Base-by-base conservation (phyloP, 2,888 invertebrate genomes). In the Melieria omissa region DNA sequence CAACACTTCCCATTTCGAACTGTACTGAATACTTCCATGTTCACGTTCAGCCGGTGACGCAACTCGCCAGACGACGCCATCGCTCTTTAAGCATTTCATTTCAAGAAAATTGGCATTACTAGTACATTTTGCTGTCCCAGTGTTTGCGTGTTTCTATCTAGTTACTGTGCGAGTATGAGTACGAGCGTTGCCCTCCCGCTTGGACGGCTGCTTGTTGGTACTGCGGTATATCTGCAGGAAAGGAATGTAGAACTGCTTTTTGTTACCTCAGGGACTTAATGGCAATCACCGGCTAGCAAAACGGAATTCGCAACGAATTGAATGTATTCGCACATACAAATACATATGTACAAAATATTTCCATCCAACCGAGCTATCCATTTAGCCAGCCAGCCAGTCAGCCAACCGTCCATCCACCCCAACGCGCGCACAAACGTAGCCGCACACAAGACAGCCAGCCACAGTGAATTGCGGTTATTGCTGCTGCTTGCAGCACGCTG, bases 51-150 rank as follows among this genome's bases (percentile, higher is more conserved):
- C 65, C 45, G 46, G 70, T 67, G 74, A 62, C 66, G 66, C 45
- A 66, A 42, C 46, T 57, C 55, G 29, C 72, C 74, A 75, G 70
- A 67, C 78, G 29, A 29, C 29, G 29, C 29, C 29, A 75, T 80
- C 76, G 83, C 82, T 82, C 80, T 83, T 83, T 83, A 82, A 83
- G 81, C 82, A 83, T 82, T 81, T 81, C 80, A 81, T 83, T 81
- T 81, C 72, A 79, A 79, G 77, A 80, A 82, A 82, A 84, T 84
- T 82, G 80, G 77, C 80, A 83, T 83, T 81, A 83, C 80, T 78
- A 14, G 44, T 58, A 49, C 29, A 29, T 29, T 29, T 29, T 29
- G 29, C 29, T 29, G 29, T 29, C 29, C 29, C 29, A 29, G 2
- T 29, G 29, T 29, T 29, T 29, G 29, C 29, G 29, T 29, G 29